These are phyloP conservation scores for Brachypalpus laphriformis DNA, from an alignment of 2,888 invertebrate species.

Conservation along the genomic window DNA sequence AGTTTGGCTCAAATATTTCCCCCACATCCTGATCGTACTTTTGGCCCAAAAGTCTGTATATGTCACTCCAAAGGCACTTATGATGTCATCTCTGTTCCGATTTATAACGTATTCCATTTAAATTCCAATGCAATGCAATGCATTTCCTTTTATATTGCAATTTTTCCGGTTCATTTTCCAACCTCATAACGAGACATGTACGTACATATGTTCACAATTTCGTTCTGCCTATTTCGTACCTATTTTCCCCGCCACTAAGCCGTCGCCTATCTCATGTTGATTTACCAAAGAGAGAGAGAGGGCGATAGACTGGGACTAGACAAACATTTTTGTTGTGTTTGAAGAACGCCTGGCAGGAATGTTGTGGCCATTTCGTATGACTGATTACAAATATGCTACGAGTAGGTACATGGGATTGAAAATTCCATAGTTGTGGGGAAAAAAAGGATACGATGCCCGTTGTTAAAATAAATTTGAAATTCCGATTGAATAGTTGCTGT, in stretches of 20 bases:
- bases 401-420: slow-evolving; percentile 64
- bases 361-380: slow-evolving; percentile 71
- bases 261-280: background rate
- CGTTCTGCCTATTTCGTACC: slow-evolving; percentile 14
- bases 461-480: slow-evolving; percentile 67
- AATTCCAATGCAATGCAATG: slow-evolving; percentile 28
- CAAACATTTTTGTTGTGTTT: slow-evolving; percentile 68
- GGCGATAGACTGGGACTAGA: slow-evolving; percentile 46
- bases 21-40: too few relatives aligned
- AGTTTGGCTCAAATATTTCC: background rate
- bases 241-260: background rate
- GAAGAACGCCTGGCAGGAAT: slow-evolving; percentile 55
- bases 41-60: background rate
- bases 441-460: slow-evolving; percentile 14
- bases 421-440: slow-evolving; percentile 45
- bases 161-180: slow-evolving; percentile 57
- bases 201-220: slow-evolving; percentile 30
- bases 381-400: slow-evolving; percentile 72
- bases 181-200: background rate
- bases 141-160: slow-evolving; percentile 36
- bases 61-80: slow-evolving; percentile 3
- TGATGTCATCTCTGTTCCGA: slow-evolving; percentile 23
- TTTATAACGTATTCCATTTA: slow-evolving; percentile 9
- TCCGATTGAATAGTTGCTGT: slow-evolving; percentile 66
- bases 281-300: too few relatives aligned